These are phyloP conservation scores for Glyphotaelius pellucidus DNA, from an alignment of 2,888 invertebrate genomes.

Conservation along the genomic window DNA sequence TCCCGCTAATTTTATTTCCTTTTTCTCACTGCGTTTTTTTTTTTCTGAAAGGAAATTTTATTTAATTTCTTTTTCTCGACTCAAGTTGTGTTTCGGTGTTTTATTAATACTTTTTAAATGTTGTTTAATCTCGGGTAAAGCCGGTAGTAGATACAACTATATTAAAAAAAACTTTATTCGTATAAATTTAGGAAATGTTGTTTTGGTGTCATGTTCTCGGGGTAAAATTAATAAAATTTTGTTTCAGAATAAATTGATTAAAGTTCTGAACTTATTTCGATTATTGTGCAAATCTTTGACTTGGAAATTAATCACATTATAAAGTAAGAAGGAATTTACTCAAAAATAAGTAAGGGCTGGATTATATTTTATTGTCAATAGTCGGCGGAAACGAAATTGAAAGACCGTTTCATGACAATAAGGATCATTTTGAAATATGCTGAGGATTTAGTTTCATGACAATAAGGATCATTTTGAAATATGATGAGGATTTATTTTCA, in stretches of 20 bases:
- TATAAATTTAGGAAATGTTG: too few relatives aligned
- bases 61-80: too few relatives aligned
- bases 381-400: background rate
- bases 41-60: too few relatives aligned
- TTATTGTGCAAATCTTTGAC: background rate
- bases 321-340: background rate
- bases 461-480: background rate
- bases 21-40: too few relatives aligned
- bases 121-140: too few relatives aligned
- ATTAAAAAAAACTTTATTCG: too few relatives aligned
- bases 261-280: background rate
- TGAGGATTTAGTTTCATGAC: too few relatives aligned
- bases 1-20: too few relatives aligned
- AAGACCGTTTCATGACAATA: background rate
- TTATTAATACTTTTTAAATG: too few relatives aligned
- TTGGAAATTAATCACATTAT: background rate
- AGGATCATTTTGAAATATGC: background rate
- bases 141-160: too few relatives aligned
- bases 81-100: too few relatives aligned
- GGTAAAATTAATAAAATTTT: background rate
- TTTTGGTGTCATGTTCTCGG: too few relatives aligned
- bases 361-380: background rate
- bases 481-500: background rate
- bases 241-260: background rate
- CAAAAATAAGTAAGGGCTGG: background rate